Base-by-base conservation (phyloP, 2,888 invertebrate genomes). In the Achlya flavicornis region DNA sequence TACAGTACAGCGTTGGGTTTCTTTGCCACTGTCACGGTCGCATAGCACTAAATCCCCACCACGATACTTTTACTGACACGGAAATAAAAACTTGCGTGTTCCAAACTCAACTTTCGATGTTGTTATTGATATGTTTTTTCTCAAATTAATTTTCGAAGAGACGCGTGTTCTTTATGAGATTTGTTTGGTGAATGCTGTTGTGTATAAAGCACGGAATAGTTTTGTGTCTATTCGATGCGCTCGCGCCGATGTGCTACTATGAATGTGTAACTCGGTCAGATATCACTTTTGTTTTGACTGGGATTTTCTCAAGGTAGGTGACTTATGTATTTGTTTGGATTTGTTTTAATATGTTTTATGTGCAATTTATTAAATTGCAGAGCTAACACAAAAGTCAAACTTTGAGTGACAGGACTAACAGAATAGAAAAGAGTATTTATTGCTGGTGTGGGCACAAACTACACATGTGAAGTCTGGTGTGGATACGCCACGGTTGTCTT, bases 121-220 rank as follows among this genome's bases (percentile, higher is more conserved):
- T 58, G 63, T 68, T 70, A 71, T 70, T 73, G 63, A 63, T 57
- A 62, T 68, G 68, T 67, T 70, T 68, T 71, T 63, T 60, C 1
- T 60, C 10, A 43, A 26, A 26, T 60, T 19, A 66, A 70, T 77
- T 70, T 68, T 63, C 67, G 62, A 62, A 58, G 41, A 67, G 71
- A 82, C 84, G 81, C 76, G 83, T 78, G 78, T 77, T 74, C 80
- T 63, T 74, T 70, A 65, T 68, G 83, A 79, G 77, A 78, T 81
- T 79, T 80, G 79, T 72, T 76, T 75, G 78, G 86, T 81, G 88
- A 88, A 87, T 86, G 87, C 4, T 64, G 32, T 63, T 62, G 57
- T 64, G 38, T 64, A 61, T 43, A 58, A 53, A 61, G 35, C 62
- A 64, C 43, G 57, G 48, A 67, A 70, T 64, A 66, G 57, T 58